These are phyloP conservation scores for Fulmarus glacialis DNA, from an alignment of 2,113 vertebrate species.

Conservation along the genomic window DNA sequence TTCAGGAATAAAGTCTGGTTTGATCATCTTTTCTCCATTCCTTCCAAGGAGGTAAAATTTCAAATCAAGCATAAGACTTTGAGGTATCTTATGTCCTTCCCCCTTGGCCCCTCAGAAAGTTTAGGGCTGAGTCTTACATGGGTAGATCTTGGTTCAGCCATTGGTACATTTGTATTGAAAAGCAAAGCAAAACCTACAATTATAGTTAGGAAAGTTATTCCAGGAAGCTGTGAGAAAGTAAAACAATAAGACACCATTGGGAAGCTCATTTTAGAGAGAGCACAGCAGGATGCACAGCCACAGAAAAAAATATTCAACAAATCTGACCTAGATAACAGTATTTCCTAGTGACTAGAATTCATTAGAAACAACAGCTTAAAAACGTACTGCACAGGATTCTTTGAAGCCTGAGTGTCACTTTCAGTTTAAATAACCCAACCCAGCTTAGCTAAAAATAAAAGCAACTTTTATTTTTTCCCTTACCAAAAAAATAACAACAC, in stretches of 20 bases:
- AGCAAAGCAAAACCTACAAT: neutral
- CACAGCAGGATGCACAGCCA: neutral
- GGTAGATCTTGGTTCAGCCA: neutral
- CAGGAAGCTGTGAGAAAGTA: neutral
- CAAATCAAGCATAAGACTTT: neutral
- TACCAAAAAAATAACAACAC: neutral
- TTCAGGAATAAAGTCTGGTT: neutral
- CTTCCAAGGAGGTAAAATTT: neutral
- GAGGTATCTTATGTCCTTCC: neutral
- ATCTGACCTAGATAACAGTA: conserved; percentile 56
- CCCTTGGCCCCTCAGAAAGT: neutral
- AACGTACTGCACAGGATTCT: conserved; percentile 3
- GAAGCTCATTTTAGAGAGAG: conserved; percentile 38
- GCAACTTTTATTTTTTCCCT: neutral
- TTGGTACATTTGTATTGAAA: neutral
- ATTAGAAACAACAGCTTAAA: conserved; percentile 50
- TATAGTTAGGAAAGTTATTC: neutral
- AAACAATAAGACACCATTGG: neutral
- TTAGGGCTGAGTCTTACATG: neutral
- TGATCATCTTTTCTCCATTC: neutral
- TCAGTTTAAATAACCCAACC: conserved; percentile 1
- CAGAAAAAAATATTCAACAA: conserved; percentile 46
- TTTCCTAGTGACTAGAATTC: conserved; percentile 36
- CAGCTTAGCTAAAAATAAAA: neutral
- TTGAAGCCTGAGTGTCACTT: conserved; percentile 31